Evolutionary conservation across 2,888 invertebrate genomes (phyloP), one percentile per base, ranked within the genome.

Genomic region (Ophion obscuratus): DNA sequence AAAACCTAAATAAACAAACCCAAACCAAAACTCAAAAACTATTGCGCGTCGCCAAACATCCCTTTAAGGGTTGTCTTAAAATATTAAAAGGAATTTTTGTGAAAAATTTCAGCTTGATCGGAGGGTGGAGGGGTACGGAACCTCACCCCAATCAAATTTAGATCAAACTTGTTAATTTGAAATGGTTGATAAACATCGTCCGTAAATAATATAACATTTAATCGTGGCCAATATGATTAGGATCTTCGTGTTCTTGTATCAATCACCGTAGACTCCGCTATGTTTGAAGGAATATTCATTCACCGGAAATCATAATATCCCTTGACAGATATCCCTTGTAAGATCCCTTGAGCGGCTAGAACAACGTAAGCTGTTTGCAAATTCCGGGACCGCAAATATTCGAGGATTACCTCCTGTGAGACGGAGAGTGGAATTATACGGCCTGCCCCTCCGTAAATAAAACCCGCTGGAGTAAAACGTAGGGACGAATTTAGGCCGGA

Each of bases 241-340:
- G 17, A 17, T 14, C 53, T 53, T 53, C 17, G 17, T 17, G 17
- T 53, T 53, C 14, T 17, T 53, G 14, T 14, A 17, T 53, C 4
- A 17, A 14, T 53, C 53, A 53, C 53, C 5, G 17, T 17, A 53
- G 17, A 3, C 17, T 53, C 14, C 53, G 14, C 59, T 10, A 59
- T 3, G 11, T 73, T 59, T n/a, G 53, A 59, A n/a, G 27, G 57
- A 73, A 57, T 59, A 20, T 74, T 44, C 40, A 61, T 61, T 20
- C n/a, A 14, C 24, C 24, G 24, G 36, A 6, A 40, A 40, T 74
- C 17, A 40, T 61, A 59, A 61, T 40, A 40, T 57, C 0, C 40
- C 40, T 11, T 73, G 61, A 31, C 73, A 61, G 36, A 61, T 40
- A 40, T 57, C 1, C 40, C 40, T 11, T 73, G 61, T 20, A 61